Conservation (phyloP, 2,797 vertebrate genomes). For the Microctenopoma steveboyesi region DNA sequence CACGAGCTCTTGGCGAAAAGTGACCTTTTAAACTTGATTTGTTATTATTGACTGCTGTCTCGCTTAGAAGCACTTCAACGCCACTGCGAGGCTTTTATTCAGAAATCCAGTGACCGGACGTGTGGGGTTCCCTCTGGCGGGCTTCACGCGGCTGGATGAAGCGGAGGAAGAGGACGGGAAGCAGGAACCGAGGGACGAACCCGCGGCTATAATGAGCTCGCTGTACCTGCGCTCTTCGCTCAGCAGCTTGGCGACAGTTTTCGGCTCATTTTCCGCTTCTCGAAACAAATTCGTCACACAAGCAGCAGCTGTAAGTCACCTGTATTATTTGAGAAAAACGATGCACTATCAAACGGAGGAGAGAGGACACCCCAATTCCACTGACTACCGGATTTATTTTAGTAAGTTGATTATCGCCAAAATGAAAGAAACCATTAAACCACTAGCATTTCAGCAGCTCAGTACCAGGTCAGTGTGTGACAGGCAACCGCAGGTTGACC, state of each 20-base stretch:
- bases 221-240: slow-evolving; percentile 39
- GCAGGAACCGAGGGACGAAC: slow-evolving; percentile 40
- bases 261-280: slow-evolving; percentile 37
- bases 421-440: neutral
- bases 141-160: neutral
- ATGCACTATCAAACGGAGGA: slow-evolving; percentile 86
- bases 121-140: fast-evolving
- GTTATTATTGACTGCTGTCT: too few species aligned
- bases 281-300: slow-evolving; percentile 55
- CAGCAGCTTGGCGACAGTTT: slow-evolving; percentile 28
- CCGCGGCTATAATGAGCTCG: slow-evolving; percentile 62
- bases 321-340: slow-evolving; percentile 67
- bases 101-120: slow-evolving; percentile 43
- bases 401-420: slow-evolving; percentile 86
- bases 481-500: neutral
- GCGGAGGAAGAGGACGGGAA: slow-evolving; percentile 47
- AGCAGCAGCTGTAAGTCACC: slow-evolving; percentile 34
- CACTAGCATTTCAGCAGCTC: too few species aligned
- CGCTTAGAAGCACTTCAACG: neutral
- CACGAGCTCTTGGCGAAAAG: too few species aligned
- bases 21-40: too few species aligned
- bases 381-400: slow-evolving; percentile 91
- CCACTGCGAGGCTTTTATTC: slow-evolving; percentile 41
- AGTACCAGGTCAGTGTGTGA: neutral
- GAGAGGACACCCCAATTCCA: slow-evolving; percentile 85